These are phyloP conservation scores for Lasioglossum villosulum DNA, from an alignment of 2,888 invertebrate genomes.

Conservation along the genomic window DNA sequence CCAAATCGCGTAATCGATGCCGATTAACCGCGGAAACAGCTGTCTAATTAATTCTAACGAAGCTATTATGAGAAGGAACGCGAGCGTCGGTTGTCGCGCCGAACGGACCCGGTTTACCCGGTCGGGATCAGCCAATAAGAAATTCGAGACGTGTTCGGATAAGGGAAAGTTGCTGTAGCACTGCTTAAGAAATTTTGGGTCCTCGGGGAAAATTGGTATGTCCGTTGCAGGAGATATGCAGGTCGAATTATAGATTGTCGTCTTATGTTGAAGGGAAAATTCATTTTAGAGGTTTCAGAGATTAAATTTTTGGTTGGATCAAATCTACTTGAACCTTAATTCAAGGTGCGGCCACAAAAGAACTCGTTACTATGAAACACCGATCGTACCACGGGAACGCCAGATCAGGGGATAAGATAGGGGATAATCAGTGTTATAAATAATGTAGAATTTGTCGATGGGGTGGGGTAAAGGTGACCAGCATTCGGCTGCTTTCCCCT, in stretches of 20 bases:
- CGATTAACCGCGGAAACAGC: conserved; percentile 40
- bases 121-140: conserved; percentile 34
- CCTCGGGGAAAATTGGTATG: conserved; percentile 1
- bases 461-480: neutral
- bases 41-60: conserved; percentile 62
- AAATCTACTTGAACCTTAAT: too few relatives aligned
- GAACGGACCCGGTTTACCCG: conserved; percentile 13
- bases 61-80: conserved; percentile 42
- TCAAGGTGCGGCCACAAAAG: too few relatives aligned
- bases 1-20: conserved; percentile 27
- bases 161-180: neutral
- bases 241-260: neutral
- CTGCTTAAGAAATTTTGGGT: conserved; percentile 2
- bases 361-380: too few relatives aligned
- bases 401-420: neutral
- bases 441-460: neutral
- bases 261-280: neutral
- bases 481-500: neutral
- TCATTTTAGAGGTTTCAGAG: neutral
- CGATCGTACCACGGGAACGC: too few relatives aligned
- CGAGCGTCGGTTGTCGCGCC: neutral
- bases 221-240: neutral
- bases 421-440: neutral
- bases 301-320: neutral
- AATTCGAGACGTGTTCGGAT: conserved; percentile 35